Evolutionary conservation across 2,797 vertebrate genomes (phyloP), one percentile per base, ranked within the genome.

Genomic region (Acanthurus lineatus): DNA sequence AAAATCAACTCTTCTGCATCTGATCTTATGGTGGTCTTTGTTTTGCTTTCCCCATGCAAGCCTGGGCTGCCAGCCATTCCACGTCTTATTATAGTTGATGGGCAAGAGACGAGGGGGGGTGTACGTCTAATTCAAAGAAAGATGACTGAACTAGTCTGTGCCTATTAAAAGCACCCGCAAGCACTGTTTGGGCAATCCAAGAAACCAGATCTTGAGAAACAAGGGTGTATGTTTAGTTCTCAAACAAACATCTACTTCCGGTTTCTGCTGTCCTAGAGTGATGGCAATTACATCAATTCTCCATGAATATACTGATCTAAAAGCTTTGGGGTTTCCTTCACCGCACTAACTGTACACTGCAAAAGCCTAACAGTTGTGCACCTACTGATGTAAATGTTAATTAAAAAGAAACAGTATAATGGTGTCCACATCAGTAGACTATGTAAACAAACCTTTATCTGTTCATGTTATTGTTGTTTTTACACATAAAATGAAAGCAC

Each of bases 21-120:
- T 44, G 28, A 70, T 85, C 70, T 86, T 75, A 69, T 69, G 77
- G 79, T 80, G 69, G 70, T 77, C 77, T 90, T 92, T 94, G 89
- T 93, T 94, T 92, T 86, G 76, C 84, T 89, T 92, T 86, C 88
- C 54, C 73, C 81, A 84, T 68, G 77, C 84, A 86, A 86, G 87
- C 82, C 82, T 76, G 75, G 71, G 89, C 93, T 95, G 94, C 91
- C 92, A 93, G 84, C 83, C 92, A 94, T 94, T 93, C 91, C 89
- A 78, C 22, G 58, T 92, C 93, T 95, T 94, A 94, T 96, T 94
- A 95, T 92, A 95, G 93, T 91, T 91, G 91, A 95, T 89, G 91
- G 87, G 88, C 82, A 85, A 83, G 53, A 76, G 84, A 87, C 81
- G 57, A 45, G 44, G 68, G 84, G 56, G 57, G 59, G 82, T n/a